A percentile compares a stretch with the other conserved stretches of the same genome.
Evolutionary conservation across 2,113 vertebrate genomes (phyloP).

Genomic region (Tichodroma muraria): DNA sequence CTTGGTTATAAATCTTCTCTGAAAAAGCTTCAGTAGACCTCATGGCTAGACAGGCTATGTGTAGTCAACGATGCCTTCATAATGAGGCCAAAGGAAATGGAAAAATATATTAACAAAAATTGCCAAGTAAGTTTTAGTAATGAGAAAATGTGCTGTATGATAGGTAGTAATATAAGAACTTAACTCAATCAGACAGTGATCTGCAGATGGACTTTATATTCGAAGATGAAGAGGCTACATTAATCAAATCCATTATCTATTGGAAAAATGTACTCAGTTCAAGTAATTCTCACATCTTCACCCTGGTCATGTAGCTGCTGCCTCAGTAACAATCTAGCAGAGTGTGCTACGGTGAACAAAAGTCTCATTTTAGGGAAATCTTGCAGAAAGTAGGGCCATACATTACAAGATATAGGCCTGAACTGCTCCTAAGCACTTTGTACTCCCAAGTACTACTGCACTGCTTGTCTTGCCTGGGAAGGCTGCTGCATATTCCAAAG

Average conservation of each 20-base stretch:
- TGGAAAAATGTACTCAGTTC: neutral
- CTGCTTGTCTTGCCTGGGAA: neutral
- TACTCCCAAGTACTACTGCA: neutral
- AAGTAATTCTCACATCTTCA: neutral
- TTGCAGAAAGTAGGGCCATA: neutral
- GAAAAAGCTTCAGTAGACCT: neutral
- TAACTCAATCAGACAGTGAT: neutral
- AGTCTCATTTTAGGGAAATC: neutral
- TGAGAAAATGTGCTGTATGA: neutral
- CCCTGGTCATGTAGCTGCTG: neutral
- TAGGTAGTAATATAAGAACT: neutral
- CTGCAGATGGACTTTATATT: neutral
- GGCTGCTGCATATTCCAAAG: neutral
- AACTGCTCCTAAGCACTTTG: neutral
- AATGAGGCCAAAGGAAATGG: neutral
- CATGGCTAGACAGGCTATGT: neutral
- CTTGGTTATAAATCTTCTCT: neutral
- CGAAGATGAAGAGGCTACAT: neutral
- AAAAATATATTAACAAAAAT: neutral
- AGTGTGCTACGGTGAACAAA: neutral
- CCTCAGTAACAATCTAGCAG: neutral
- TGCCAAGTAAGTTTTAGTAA: neutral
- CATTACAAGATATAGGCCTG: neutral
- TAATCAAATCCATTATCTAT: constrained; percentile 1
- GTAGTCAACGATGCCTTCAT: neutral